Conservation (phyloP, 2,797 vertebrate species). For the Lutjanus argentimaculatus region DNA sequence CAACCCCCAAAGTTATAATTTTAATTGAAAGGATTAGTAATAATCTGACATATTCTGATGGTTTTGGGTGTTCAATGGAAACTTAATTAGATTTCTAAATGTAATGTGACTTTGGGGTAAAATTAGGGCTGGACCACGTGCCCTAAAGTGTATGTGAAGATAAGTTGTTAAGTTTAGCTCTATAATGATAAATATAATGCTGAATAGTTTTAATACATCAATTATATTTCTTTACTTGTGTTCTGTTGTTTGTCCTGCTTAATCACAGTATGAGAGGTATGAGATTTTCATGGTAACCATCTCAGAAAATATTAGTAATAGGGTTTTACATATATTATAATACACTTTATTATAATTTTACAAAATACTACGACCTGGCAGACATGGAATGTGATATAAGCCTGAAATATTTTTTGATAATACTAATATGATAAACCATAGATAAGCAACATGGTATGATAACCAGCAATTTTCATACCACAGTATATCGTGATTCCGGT, state of each 20-base stretch:
- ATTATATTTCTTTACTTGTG: background rate
- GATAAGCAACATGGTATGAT: no score
- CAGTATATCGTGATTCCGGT: no score
- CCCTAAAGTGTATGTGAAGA: constrained; percentile 7
- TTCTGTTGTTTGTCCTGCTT: constrained; percentile 13
- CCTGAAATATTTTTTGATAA: no score
- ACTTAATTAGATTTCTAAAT: constrained; percentile 13
- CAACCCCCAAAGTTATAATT: no score
- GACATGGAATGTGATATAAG: no score
- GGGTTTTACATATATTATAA: no score
- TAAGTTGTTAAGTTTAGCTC: background rate
- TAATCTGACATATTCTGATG: background rate
- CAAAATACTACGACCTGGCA: no score
- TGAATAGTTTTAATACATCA: background rate
- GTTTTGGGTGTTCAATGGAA: constrained; percentile 7
- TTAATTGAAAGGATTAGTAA: background rate
- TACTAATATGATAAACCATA: no score
- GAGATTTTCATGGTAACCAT: no score
- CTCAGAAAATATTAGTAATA: no score
- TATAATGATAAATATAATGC: constrained; percentile 8
- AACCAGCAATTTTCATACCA: no score
- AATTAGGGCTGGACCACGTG: constrained; percentile 6
- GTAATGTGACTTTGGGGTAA: constrained; percentile 3
- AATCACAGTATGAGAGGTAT: background rate
- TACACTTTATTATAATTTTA: no score